phyloP scores from a whole-genome alignment of 2,113 vertebrate genomes.

The Genyomyrus donnyi region DNA sequence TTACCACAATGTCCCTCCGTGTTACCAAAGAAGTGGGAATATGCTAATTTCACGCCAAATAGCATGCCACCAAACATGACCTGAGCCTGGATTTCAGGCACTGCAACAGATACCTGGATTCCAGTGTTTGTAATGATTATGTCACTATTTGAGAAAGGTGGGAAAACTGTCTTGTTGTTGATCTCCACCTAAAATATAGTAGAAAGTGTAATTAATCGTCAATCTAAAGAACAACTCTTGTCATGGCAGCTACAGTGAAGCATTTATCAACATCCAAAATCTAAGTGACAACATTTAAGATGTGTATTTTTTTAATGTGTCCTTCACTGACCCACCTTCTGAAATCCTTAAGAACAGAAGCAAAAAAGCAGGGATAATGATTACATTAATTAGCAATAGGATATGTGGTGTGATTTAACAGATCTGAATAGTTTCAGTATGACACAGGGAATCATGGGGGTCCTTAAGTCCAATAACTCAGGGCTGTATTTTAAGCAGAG shows the following conservation, averaged over 20 bases:
- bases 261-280: neutral
- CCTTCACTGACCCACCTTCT: neutral
- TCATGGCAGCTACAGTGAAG: neutral
- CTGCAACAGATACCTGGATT: constrained; percentile 60
- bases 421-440: neutral
- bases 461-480: no score
- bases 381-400: neutral
- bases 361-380: neutral
- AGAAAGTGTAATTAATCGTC: neutral
- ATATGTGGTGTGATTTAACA: neutral
- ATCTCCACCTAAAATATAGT: constrained; percentile 60
- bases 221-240: neutral
- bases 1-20: constrained; percentile 88
- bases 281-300: neutral
- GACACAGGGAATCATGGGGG: neutral
- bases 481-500: no score
- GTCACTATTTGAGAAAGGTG: constrained; percentile 59
- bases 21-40: constrained; percentile 67
- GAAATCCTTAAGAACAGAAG: neutral
- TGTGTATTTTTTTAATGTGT: no score
- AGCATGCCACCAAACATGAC: constrained; percentile 64
- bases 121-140: constrained; percentile 59
- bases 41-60: constrained; percentile 69
- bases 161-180: constrained; percentile 55
- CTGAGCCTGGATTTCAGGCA: constrained; percentile 52